A percentile compares a stretch with the other conserved stretches of the same genome.
These are phyloP conservation scores for Centropus unirufus DNA, from an alignment of 2,113 vertebrate species.

Conservation along the genomic window DNA sequence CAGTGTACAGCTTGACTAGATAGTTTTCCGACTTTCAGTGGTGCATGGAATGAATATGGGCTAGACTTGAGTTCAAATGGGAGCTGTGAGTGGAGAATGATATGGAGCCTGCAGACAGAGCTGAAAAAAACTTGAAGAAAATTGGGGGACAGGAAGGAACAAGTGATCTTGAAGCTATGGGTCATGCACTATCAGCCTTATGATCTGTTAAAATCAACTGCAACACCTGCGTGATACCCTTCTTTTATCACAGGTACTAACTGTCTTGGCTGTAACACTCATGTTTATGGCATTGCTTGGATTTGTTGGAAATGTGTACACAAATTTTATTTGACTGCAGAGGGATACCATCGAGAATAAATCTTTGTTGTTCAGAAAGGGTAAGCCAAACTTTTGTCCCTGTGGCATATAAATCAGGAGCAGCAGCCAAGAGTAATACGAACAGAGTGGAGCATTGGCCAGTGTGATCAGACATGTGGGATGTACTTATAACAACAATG, in stretches of 20 bases:
- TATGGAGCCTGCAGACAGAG: background rate
- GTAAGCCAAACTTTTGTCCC: conserved; percentile 42
- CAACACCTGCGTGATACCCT: background rate
- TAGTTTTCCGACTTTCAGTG: background rate
- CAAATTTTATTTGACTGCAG: conserved; percentile 6
- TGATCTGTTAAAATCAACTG: background rate
- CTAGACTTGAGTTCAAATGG: background rate
- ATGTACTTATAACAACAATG: conserved; percentile 32
- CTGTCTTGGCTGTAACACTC: background rate
- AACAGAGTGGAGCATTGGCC: background rate
- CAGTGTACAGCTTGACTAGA: background rate
- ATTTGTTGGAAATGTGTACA: background rate
- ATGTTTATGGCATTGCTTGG: background rate
- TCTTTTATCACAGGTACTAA: background rate
- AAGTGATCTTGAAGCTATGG: background rate
- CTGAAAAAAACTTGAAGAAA: background rate
- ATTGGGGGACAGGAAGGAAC: background rate
- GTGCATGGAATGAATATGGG: background rate
- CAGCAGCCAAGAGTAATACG: conserved; percentile 12
- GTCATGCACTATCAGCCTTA: background rate
- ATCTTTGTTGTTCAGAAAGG: conserved; percentile 26
- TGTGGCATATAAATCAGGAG: conserved; percentile 33
- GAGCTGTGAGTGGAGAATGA: conserved; percentile 5
- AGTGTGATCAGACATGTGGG: conserved; percentile 37
- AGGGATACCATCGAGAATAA: conserved; percentile 18